Evolutionary conservation across 2,888 invertebrate species (phyloP).

Genomic region (Melieria crassipennis): DNA sequence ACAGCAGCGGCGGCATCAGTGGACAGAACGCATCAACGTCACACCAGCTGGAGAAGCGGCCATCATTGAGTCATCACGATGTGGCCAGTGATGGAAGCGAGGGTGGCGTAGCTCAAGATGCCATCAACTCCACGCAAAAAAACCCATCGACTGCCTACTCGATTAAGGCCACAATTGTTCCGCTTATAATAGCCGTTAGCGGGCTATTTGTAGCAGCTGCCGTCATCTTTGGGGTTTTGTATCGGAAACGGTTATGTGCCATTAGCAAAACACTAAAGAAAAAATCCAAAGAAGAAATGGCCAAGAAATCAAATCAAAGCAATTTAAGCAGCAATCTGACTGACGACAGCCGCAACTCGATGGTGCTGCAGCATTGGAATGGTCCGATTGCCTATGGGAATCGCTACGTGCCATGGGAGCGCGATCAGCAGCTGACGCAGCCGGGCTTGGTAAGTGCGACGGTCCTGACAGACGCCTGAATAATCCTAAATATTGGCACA

Average conservation of each 20-base stretch:
- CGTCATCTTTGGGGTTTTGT: constrained; percentile 72
- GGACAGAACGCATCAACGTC: constrained; percentile 26
- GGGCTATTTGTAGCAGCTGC: constrained; percentile 76
- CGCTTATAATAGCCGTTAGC: constrained; percentile 74
- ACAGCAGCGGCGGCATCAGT: constrained; percentile 31
- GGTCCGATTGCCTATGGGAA: constrained; percentile 83
- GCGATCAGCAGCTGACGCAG: constrained; percentile 66
- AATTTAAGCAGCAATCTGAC: constrained; percentile 59
- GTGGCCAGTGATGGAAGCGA: constrained; percentile 8
- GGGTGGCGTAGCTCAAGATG: neutral
- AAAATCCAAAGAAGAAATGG: constrained; percentile 78
- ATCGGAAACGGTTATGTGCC: constrained; percentile 76
- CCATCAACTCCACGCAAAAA: neutral
- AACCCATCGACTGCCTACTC: constrained; percentile 37
- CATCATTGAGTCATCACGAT: constrained; percentile 17
- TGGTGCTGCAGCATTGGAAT: constrained; percentile 82
- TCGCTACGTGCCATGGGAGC: constrained; percentile 85
- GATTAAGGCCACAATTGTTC: constrained; percentile 74
- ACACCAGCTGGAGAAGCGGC: neutral
- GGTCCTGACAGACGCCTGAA: no score
- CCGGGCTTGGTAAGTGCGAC: constrained; percentile 44
- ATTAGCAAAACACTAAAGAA: constrained; percentile 70
- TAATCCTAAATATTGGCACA: no score
- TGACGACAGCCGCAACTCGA: constrained; percentile 64
- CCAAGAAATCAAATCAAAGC: constrained; percentile 67